These are phyloP conservation scores for Hemicrepidius hirtus DNA, from an alignment of 2,888 invertebrate genomes.

Conservation along the genomic window DNA sequence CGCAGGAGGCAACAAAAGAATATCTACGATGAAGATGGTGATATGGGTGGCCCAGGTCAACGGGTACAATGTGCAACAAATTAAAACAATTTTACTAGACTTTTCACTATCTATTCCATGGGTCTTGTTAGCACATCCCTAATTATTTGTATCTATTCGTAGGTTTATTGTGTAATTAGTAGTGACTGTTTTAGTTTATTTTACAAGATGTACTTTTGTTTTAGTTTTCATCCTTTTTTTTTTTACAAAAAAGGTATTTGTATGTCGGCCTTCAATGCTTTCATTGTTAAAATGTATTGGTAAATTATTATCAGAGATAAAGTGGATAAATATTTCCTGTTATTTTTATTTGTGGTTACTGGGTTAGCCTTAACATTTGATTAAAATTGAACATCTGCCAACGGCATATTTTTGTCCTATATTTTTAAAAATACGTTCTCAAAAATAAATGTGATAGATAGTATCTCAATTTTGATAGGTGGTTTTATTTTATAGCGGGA, in stretches of 20 bases:
- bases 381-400: not conserved
- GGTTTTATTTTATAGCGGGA: no score
- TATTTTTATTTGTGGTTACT: slow-evolving; percentile 10
- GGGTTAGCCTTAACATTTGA: not conserved
- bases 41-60: slow-evolving; percentile 71
- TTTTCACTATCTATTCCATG: slow-evolving; percentile 44
- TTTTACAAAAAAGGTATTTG: not conserved
- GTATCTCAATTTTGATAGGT: no score
- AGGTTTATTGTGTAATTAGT: slow-evolving; percentile 47
- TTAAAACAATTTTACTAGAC: slow-evolving; percentile 41
- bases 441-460: no score
- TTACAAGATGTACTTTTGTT: slow-evolving; percentile 5
- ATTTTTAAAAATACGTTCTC: no score
- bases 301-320: slow-evolving; percentile 18
- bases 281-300: slow-evolving; percentile 11
- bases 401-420: not conserved
- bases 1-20: slow-evolving; percentile 80
- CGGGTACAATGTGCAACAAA: slow-evolving; percentile 81
- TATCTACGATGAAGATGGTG: slow-evolving; percentile 88
- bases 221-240: slow-evolving; percentile 19
- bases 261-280: slow-evolving; percentile 4
- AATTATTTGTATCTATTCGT: slow-evolving; percentile 39
- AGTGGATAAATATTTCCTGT: not conserved
- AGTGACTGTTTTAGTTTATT: slow-evolving; percentile 9
- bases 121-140: slow-evolving; percentile 50